Conservation (phyloP, 2,888 invertebrate genomes). For the Lathronympha strigana region DNA sequence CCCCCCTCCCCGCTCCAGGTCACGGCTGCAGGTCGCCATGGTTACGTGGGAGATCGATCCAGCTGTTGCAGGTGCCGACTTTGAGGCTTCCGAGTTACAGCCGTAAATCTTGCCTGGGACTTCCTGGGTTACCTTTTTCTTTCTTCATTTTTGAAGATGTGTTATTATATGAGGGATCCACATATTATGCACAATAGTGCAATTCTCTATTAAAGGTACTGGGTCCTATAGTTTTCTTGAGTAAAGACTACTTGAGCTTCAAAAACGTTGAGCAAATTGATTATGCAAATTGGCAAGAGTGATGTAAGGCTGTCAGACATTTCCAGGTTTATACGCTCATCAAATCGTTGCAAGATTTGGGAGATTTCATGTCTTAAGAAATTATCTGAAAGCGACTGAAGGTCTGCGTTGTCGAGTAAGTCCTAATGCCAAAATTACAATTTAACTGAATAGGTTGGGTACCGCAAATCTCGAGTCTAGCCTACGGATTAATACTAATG, state of each 20-base stretch:
- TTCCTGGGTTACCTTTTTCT: neutral
- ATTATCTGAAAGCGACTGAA: neutral
- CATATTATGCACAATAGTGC: too few species aligned
- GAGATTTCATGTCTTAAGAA: neutral
- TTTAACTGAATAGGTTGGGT: too few species aligned
- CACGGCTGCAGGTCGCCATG: conserved; percentile 75
- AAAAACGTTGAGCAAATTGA: too few species aligned
- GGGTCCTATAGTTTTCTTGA: too few species aligned
- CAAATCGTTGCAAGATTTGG: neutral
- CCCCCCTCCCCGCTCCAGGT: conserved; percentile 65
- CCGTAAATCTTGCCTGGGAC: conserved; percentile 17
- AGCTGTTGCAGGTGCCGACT: conserved; percentile 70
- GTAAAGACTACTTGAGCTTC: too few species aligned
- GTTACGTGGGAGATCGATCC: conserved; percentile 69
- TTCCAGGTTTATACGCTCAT: neutral
- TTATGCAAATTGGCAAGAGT: too few species aligned
- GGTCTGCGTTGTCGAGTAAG: too few species aligned
- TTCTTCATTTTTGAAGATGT: too few species aligned
- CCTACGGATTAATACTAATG: conserved; percentile 11
- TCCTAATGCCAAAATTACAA: too few species aligned
- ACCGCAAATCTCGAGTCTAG: neutral
- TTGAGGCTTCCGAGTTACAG: conserved; percentile 54
- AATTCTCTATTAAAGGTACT: too few species aligned
- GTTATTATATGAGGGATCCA: too few species aligned
- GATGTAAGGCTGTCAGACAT: neutral